Conservation (phyloP, 2,797 vertebrate species). For the Zenarchopterus dispar region DNA sequence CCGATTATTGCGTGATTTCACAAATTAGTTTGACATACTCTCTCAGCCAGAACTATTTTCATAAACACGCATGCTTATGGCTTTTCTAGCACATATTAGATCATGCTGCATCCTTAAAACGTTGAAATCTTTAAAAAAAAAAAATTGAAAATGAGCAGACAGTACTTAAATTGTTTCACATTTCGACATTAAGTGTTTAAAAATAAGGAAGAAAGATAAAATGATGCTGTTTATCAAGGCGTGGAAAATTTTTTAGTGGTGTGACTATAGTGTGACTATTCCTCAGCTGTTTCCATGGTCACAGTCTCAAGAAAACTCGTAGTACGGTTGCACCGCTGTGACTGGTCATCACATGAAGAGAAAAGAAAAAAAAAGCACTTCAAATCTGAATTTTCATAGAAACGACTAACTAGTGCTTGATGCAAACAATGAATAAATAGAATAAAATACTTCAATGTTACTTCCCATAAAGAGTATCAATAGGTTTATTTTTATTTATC, state of each 20-base stretch:
- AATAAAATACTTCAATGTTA: background rate
- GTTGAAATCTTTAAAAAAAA: no score
- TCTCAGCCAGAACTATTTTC: slow-evolving; percentile 4
- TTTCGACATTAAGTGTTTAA: no score
- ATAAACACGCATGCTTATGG: background rate
- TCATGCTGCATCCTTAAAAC: no score
- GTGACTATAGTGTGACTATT: slow-evolving; percentile 25
- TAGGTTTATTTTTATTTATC: no score
- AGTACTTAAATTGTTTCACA: no score
- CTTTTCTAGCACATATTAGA: no score
- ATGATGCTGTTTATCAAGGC: no score
- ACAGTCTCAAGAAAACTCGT: background rate
- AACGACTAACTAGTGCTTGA: background rate
- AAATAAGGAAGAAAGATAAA: background rate
- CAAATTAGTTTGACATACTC: slow-evolving; percentile 3
- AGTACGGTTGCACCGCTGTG: background rate
- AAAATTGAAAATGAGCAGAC: no score
- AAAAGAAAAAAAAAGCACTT: background rate
- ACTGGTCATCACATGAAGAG: background rate
- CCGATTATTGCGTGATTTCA: slow-evolving; percentile 16
- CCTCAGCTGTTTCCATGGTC: slow-evolving; percentile 16
- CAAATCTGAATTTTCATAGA: background rate
- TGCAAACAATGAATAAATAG: background rate
- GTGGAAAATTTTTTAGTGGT: background rate
- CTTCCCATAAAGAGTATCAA: no score